These are phyloP conservation scores for Galeruca laticollis DNA, from an alignment of 2,888 invertebrate species.

Conservation along the genomic window DNA sequence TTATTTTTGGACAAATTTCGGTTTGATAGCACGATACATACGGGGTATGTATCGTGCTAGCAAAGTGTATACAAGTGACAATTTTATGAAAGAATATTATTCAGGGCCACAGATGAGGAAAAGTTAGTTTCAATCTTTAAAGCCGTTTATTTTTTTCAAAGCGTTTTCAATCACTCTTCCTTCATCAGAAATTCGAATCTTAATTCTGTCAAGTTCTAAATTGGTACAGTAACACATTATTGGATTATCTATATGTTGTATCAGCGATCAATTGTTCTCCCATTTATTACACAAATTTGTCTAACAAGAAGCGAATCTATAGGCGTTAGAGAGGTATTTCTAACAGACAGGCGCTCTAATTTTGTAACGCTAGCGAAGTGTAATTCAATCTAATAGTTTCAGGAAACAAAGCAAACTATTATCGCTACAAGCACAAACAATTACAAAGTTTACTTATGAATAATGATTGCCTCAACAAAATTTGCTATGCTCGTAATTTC, in stretches of 20 bases:
- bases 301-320: not conserved
- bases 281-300: not conserved
- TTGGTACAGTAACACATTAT: too few relatives aligned
- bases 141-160: too few relatives aligned
- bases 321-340: not conserved
- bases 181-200: too few relatives aligned
- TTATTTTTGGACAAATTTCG: too few relatives aligned
- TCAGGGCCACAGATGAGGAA: too few relatives aligned
- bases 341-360: constrained; percentile 24
- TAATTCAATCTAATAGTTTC: constrained; percentile 34
- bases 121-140: too few relatives aligned
- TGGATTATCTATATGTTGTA: too few relatives aligned
- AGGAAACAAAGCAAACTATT: constrained; percentile 36
- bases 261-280: not conserved
- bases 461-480: constrained; percentile 29
- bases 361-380: constrained; percentile 15
- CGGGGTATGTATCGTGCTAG: too few relatives aligned
- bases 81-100: too few relatives aligned
- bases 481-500: constrained; percentile 14
- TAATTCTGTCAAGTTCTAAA: not conserved
- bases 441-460: constrained; percentile 37
- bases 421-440: constrained; percentile 38
- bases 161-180: too few relatives aligned
- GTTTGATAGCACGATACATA: too few relatives aligned
- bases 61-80: too few relatives aligned